These are phyloP conservation scores for Orthonyx spaldingii DNA, from an alignment of 2,113 vertebrate genomes.

Conservation along the genomic window DNA sequence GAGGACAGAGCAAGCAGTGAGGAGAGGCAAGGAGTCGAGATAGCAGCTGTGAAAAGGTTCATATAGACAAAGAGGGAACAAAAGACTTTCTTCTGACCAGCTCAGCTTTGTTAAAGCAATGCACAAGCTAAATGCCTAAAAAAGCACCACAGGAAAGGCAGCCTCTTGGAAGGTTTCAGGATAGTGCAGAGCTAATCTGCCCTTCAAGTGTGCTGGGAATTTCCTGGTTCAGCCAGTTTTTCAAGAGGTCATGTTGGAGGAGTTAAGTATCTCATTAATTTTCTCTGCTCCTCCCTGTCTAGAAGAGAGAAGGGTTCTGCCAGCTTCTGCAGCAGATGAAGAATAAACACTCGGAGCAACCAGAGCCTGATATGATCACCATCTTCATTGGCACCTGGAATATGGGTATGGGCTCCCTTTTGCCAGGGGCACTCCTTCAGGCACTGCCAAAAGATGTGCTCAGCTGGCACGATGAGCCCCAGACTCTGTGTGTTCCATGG, in stretches of 20 bases:
- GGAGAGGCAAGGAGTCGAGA: neutral
- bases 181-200: neutral
- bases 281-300: neutral
- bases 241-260: neutral
- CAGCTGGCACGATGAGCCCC: neutral
- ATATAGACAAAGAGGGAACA: neutral
- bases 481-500: neutral
- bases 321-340: constrained; percentile 99
- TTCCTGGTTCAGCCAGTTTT: neutral
- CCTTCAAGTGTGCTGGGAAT: neutral
- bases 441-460: neutral
- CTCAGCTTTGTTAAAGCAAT: neutral
- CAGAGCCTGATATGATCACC: constrained; percentile 96
- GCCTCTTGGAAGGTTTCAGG: neutral
- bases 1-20: neutral
- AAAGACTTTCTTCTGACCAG: neutral
- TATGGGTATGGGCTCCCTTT: constrained; percentile 82
- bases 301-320: constrained; percentile 98
- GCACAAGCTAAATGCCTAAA: neutral
- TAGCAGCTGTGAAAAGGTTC: neutral
- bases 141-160: neutral
- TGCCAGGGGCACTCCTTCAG: neutral
- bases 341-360: constrained; percentile 93
- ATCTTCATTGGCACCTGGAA: constrained; percentile 98
- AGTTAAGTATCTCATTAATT: neutral